These are phyloP conservation scores for Hyppa rectilinea DNA, from an alignment of 2,888 invertebrate genomes.

Conservation along the genomic window DNA sequence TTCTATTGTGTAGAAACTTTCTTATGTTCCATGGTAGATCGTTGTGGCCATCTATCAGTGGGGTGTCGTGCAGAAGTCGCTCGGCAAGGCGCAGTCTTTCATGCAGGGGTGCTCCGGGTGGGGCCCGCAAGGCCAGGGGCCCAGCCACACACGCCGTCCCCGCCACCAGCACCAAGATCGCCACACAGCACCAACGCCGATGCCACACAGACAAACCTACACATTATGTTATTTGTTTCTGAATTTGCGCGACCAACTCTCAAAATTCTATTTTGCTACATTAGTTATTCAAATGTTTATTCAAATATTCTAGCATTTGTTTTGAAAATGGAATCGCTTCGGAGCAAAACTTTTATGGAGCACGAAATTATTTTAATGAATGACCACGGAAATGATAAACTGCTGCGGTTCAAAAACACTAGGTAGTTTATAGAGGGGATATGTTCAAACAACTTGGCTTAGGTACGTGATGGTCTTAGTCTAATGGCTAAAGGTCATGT, in stretches of 20 bases:
- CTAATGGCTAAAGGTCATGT: background rate
- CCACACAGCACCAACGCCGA: constrained; percentile 95
- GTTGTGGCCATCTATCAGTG: constrained; percentile 96
- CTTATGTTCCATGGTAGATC: constrained; percentile 97
- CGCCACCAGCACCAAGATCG: constrained; percentile 94
- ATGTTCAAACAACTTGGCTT: background rate
- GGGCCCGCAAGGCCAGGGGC: constrained; percentile 94
- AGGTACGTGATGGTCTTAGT: background rate
- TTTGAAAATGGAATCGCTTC: constrained; percentile 37
- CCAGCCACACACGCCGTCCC: constrained; percentile 95
- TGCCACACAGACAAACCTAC: constrained; percentile 87
- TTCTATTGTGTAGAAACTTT: constrained; percentile 96
- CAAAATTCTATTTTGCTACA: constrained; percentile 19
- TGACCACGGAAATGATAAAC: constrained; percentile 24
- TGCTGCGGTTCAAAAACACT: constrained; percentile 4
- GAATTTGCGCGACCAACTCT: constrained; percentile 24
- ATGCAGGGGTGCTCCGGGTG: constrained; percentile 94
- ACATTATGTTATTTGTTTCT: constrained; percentile 21
- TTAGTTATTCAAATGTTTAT: constrained; percentile 51
- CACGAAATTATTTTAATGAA: constrained; percentile 32
- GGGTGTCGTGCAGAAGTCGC: constrained; percentile 94
- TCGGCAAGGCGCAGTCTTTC: constrained; percentile 94
- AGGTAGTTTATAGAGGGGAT: background rate
- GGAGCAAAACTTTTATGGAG: constrained; percentile 32
- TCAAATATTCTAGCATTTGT: constrained; percentile 44